A percentile compares a stretch with the other conserved stretches of the same genome.
Evolutionary conservation across 1,140 invertebrate species (phyloP).

Genomic region (Brachionus koreanus): DNA sequence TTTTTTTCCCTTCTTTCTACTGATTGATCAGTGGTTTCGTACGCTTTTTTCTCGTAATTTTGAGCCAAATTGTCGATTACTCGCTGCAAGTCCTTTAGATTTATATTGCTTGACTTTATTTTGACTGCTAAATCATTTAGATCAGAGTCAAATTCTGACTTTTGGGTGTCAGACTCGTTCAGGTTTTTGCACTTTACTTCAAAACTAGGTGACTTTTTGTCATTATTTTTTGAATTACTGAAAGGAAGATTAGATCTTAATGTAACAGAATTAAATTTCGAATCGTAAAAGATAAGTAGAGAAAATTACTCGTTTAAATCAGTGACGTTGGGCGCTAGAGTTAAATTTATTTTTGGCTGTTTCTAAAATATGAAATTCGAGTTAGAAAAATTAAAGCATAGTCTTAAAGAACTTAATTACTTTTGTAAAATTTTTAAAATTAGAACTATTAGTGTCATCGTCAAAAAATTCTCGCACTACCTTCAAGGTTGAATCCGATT

Average conservation of each 20-base stretch:
- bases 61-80: background rate
- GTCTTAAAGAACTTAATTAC: background rate
- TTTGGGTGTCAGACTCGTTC: background rate
- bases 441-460: background rate
- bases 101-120: conserved; percentile 1
- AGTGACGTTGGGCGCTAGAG: background rate
- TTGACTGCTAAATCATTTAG: background rate
- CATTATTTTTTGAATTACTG: background rate
- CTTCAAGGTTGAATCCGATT: conserved; percentile 24
- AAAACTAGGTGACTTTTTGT: background rate
- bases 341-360: conserved; percentile 15
- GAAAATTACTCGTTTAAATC: conserved; percentile 4
- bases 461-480: conserved; percentile 17
- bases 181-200: background rate
- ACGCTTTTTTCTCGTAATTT: background rate
- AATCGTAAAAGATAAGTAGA: background rate
- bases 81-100: background rate
- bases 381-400: background rate
- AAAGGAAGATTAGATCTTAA: background rate
- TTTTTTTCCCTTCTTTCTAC: background rate
- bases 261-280: background rate
- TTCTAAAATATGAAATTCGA: background rate
- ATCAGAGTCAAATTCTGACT: background rate
- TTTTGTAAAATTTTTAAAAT: background rate
- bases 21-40: background rate